Evolutionary conservation across 1,140 invertebrate species (phyloP), one percentile per base, ranked within the genome.

Genomic region (Macrosteles quadrilineatus): DNA sequence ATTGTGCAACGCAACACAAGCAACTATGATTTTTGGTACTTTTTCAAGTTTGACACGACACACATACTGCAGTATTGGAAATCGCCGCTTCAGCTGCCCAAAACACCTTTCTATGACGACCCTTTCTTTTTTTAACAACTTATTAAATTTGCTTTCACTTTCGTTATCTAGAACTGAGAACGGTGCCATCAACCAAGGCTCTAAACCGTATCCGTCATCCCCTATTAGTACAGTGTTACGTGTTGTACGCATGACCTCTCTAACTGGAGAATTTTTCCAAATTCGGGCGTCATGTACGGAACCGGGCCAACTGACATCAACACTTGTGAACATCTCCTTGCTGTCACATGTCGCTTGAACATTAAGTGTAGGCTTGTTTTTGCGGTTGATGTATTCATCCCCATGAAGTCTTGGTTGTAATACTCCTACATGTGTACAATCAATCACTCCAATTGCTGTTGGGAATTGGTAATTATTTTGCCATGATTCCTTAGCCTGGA

Each of bases 311-410:
- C n/a, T 29, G 23, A 17, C 29, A 17, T 65, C 32, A 32, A 40
- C 32, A 65, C 32, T 65, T 65, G 63, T 65, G 23, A 65, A 25
- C 40, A 59, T 68, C 36, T n/a, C n/a, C n/a, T n/a, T n/a, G n/a
- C n/a, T n/a, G n/a, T n/a, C n/a, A n/a, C n/a, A n/a, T n/a, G n/a
- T 36, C 53, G 36, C 11, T n/a, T 68, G 67, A 68, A 29, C 19
- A 74, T 81, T 53, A 32, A 53, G 57, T 68, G 45, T 29, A 36
- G 47, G 57, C 59, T 57, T 29, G 19, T 30, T 32, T 57, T 59
- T 50, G 57, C 67, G 50, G 43, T 68, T 53, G 43, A 53, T 23
- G 53, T 68, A 53, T 9, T 68, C 43, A 23, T 68, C 45, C 12
- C 45, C 19, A 19, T 53, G 29, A 53, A 9, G 11, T 21, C 11